Percentiles rank a stretch among this genome's conserved stretches.
Evolutionary conservation across 2,888 invertebrate genomes (phyloP).

Genomic region (Polyploca ridens): DNA sequence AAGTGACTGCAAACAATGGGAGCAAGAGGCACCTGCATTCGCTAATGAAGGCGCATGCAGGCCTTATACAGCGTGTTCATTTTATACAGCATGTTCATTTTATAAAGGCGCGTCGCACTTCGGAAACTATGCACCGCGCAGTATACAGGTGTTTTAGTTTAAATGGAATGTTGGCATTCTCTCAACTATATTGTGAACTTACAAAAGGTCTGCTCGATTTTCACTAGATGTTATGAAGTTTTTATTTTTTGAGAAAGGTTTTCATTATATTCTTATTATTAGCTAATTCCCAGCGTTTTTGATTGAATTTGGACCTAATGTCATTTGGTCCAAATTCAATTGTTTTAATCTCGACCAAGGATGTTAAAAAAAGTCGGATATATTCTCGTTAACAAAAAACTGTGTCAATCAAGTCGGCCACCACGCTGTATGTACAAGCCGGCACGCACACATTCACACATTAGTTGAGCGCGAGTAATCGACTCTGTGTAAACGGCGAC

Average conservation of each 20-base stretch:
- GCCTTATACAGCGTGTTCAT: conserved; percentile 26
- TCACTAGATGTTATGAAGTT: neutral
- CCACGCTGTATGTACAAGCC: too few relatives aligned
- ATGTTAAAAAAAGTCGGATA: too few relatives aligned
- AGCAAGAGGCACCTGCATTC: conserved; percentile 33
- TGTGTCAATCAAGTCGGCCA: too few relatives aligned
- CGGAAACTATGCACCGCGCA: neutral
- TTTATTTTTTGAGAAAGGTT: neutral
- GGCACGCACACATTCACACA: too few relatives aligned
- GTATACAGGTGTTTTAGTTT: conserved; percentile 31
- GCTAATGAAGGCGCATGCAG: conserved; percentile 34
- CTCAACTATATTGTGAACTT: conserved; percentile 28
- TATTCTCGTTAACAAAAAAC: too few relatives aligned
- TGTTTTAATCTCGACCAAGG: too few relatives aligned
- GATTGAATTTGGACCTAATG: too few relatives aligned
- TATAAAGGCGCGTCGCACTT: conserved; percentile 13
- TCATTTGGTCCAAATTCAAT: too few relatives aligned
- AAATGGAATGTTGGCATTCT: conserved; percentile 38
- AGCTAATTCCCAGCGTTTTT: too few relatives aligned
- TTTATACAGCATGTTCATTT: conserved; percentile 28
- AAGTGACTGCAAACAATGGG: conserved; percentile 17
- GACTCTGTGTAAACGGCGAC: too few relatives aligned
- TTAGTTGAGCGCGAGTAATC: too few relatives aligned
- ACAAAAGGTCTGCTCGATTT: neutral
- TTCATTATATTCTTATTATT: too few relatives aligned